These are phyloP conservation scores for Ctenicera cuprea DNA, from an alignment of 2,888 invertebrate species.

Conservation along the genomic window DNA sequence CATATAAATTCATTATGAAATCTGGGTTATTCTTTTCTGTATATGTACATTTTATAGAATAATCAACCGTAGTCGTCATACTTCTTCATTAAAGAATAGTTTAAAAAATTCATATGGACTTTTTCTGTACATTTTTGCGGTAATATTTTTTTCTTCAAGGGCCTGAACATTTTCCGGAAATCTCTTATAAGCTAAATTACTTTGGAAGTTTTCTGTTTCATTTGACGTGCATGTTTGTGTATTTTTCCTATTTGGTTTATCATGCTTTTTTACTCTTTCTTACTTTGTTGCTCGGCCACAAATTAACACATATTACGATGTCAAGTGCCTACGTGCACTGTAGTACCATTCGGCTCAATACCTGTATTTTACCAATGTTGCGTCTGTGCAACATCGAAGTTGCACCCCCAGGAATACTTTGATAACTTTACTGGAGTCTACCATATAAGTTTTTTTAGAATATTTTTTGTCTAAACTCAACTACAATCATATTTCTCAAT, in stretches of 20 bases:
- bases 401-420: neutral
- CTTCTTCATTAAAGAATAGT: neutral
- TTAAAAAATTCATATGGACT: neutral
- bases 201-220: neutral
- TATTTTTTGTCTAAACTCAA: neutral
- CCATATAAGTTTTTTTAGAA: neutral
- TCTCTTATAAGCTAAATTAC: conserved; percentile 3
- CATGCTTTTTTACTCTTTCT: too few relatives aligned
- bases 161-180: neutral
- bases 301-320: neutral
- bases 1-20: conserved; percentile 9
- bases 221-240: neutral
- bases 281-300: neutral
- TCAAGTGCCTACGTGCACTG: neutral
- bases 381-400: neutral
- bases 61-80: neutral
- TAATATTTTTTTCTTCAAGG: neutral
- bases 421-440: neutral
- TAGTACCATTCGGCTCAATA: neutral
- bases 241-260: too few relatives aligned
- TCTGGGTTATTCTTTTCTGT: conserved; percentile 15
- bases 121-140: neutral
- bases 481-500: neutral
- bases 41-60: neutral
- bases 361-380: conserved; percentile 4